Evolutionary conservation across 35 echinoderm and acorn worm species (phyloP), one percentile per base, ranked within the genome.

Genomic region (Nesometra sesokonis): DNA sequence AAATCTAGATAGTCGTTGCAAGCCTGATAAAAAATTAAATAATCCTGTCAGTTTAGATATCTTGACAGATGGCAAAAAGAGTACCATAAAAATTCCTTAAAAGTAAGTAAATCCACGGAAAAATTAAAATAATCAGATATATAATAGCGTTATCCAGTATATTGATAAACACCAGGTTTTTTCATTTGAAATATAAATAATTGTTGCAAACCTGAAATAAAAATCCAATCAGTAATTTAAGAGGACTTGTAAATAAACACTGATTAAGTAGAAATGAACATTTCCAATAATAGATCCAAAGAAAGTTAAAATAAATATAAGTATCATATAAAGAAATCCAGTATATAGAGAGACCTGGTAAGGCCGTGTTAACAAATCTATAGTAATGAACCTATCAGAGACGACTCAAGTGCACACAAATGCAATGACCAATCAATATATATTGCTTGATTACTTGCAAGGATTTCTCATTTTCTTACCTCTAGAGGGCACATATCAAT

Each of bases 1-100:
- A 76, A 36, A 37, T 94, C 93, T 46, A 94, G 47, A 35, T 88
- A 94, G 37, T 94, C 93, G 31, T 80, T 86, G 85, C 93, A 94
- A 78, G 93, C 93, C 93, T 94, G 89, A 11, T 78, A 30, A 30
- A 39, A 31, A 57, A 84, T 33, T n/a, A 82, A 85, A 77, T 46
- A 13, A 67, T 67, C 38, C 38, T 4, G 15, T 43, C 38, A 43
- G n/a, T n/a, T n/a, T n/a, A n/a, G n/a, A n/a, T n/a, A n/a, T n/a
- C n/a, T n/a, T n/a, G n/a, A n/a, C n/a, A n/a, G n/a, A n/a, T n/a
- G n/a, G n/a, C n/a, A n/a, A n/a, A n/a, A 43, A 43, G 15, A 43
- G 39, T 43, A 43, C 15, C 15, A 4, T 15, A 43, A 43, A 43
- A 43, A 43, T 43, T 43, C 39, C 4, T 43, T 43, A 7, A 15